Conservation (phyloP, 2,888 invertebrate species). For the Lagria hirta region DNA sequence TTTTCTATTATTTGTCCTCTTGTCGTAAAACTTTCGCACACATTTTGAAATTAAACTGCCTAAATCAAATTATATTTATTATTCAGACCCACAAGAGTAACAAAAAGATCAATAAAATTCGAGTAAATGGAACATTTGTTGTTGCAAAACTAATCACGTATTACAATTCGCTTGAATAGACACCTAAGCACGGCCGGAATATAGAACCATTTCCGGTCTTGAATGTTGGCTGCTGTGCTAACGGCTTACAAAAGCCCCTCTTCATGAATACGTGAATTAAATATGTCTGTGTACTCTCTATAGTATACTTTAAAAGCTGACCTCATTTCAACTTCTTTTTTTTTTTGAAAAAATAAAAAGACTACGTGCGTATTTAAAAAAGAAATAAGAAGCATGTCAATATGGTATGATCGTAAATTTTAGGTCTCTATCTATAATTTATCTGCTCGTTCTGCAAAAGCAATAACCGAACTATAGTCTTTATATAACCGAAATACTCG, state of each 20-base stretch:
- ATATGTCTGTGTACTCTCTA: slow-evolving; percentile 24
- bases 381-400: slow-evolving; percentile 16
- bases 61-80: no score
- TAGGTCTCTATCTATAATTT: slow-evolving; percentile 15
- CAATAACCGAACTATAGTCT: slow-evolving; percentile 16
- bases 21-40: no score
- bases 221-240: slow-evolving; percentile 28
- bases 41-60: no score
- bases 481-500: slow-evolving; percentile 22
- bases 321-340: no score
- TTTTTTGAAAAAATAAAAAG: no score
- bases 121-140: slow-evolving; percentile 16
- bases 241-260: slow-evolving; percentile 30
- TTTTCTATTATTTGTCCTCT: no score
- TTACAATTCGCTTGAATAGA: slow-evolving; percentile 30
- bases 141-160: slow-evolving; percentile 34
- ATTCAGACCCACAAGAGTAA: no score
- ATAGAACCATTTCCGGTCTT: slow-evolving; percentile 30
- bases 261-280: slow-evolving; percentile 25
- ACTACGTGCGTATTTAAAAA: no score
- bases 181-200: slow-evolving; percentile 30
- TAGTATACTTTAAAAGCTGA: slow-evolving; percentile 27
- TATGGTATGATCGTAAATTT: slow-evolving; percentile 15
- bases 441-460: slow-evolving; percentile 18
- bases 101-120: no score